A percentile compares a stretch with the other conserved stretches of the same genome.
Evolutionary conservation across 2,113 vertebrate species (phyloP).

Genomic region (Pseudorectes ferrugineus): DNA sequence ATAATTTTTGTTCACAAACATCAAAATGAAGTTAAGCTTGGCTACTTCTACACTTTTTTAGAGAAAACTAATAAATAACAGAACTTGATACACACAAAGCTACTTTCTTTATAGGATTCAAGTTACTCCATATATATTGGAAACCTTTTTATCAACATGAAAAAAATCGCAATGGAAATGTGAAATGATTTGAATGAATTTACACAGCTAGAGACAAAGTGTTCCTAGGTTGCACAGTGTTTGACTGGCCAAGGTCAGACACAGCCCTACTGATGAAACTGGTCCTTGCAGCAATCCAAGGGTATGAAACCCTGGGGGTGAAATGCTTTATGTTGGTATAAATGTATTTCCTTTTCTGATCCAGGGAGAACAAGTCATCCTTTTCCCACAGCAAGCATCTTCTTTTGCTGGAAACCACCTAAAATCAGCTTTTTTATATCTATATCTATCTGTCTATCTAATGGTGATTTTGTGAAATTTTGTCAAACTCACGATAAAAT

Average conservation of each 20-base stretch:
- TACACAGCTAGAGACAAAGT: background rate
- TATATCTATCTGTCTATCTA: background rate
- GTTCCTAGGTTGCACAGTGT: background rate
- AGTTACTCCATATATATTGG: rapidly evolving
- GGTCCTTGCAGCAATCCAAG: background rate
- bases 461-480: background rate
- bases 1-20: background rate
- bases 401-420: background rate
- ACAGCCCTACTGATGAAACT: background rate
- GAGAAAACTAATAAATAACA: background rate
- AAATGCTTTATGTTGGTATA: background rate
- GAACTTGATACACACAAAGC: background rate
- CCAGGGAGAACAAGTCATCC: background rate
- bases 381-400: background rate
- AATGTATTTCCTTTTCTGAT: background rate
- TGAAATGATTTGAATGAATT: background rate
- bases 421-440: background rate
- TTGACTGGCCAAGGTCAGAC: background rate
- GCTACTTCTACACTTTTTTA: background rate
- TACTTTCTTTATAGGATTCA: background rate
- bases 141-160: background rate
- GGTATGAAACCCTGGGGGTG: background rate
- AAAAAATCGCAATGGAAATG: background rate
- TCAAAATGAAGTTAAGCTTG: background rate
- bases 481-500: background rate